These are phyloP conservation scores for Coleophora flavipennella DNA, from an alignment of 2,888 invertebrate genomes.

Conservation along the genomic window DNA sequence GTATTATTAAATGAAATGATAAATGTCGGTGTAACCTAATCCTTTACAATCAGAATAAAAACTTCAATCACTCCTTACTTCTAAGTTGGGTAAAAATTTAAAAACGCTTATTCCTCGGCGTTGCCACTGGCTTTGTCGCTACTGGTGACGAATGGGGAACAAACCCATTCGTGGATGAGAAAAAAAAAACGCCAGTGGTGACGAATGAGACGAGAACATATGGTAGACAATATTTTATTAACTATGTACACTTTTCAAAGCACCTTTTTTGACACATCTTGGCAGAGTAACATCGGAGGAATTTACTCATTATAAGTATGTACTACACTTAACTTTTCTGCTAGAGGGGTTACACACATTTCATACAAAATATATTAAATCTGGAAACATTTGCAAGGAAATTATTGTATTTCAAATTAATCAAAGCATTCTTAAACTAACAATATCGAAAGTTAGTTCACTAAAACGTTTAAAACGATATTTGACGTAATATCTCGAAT, in stretches of 20 bases:
- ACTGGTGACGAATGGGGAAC: too few relatives aligned
- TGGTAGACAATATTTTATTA: constrained; percentile 16
- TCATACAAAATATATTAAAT: too few relatives aligned
- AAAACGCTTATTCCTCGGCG: too few relatives aligned
- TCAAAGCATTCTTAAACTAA: constrained; percentile 35
- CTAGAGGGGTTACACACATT: too few relatives aligned
- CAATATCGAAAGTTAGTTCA: constrained; percentile 37
- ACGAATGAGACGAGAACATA: too few relatives aligned
- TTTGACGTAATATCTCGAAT: constrained; percentile 6
- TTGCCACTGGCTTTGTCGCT: too few relatives aligned
- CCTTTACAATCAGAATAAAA: constrained; percentile 9
- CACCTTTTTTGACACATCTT: constrained; percentile 54
- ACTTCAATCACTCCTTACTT: constrained; percentile 34
- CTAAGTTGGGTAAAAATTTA: constrained; percentile 43
- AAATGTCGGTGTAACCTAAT: constrained; percentile 5
- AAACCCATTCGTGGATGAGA: too few relatives aligned
- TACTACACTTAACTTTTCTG: too few relatives aligned
- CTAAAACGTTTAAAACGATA: constrained; percentile 43
- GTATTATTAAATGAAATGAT: neutral
- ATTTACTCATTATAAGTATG: too few relatives aligned
- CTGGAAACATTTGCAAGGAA: too few relatives aligned
- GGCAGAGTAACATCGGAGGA: constrained; percentile 34
- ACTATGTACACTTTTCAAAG: constrained; percentile 57
- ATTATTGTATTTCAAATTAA: constrained; percentile 20
- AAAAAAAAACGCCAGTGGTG: too few relatives aligned